Evolutionary conservation across 2,797 vertebrate genomes (phyloP).

Genomic region (Enteromius paludinosus): DNA sequence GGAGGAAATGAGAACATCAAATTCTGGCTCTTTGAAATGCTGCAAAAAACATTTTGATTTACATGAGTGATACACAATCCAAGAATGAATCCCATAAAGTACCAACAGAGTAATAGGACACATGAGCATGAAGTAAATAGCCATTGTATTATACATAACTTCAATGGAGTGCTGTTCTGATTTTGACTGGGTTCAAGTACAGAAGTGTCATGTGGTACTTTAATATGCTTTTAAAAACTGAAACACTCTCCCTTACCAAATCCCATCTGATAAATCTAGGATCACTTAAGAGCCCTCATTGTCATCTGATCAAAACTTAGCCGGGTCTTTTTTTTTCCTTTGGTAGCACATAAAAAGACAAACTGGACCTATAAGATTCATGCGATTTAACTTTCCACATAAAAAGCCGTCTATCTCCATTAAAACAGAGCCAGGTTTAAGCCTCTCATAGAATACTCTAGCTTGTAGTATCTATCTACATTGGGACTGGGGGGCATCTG

Average conservation of each 20-base stretch:
- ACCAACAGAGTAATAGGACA: slow-evolving; percentile 40
- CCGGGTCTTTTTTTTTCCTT: slow-evolving; percentile 51
- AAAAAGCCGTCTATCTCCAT: slow-evolving; percentile 79
- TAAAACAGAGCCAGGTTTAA: slow-evolving; percentile 75
- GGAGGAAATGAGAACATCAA: slow-evolving; percentile 60
- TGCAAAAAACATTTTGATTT: slow-evolving; percentile 36
- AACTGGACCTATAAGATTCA: slow-evolving; percentile 65
- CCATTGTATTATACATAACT: slow-evolving; percentile 47
- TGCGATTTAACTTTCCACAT: slow-evolving; percentile 80
- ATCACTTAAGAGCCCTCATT: slow-evolving; percentile 63
- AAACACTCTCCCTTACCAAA: slow-evolving; percentile 48
- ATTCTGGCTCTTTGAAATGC: slow-evolving; percentile 35
- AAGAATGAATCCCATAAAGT: slow-evolving; percentile 41
- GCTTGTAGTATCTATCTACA: slow-evolving; percentile 70
- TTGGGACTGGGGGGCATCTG: slow-evolving; percentile 83
- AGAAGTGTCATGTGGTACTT: slow-evolving; percentile 61
- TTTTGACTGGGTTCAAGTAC: slow-evolving; percentile 47
- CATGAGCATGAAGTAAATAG: slow-evolving; percentile 48
- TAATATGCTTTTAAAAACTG: slow-evolving; percentile 61
- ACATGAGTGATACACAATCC: slow-evolving; percentile 25
- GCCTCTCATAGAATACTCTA: slow-evolving; percentile 66
- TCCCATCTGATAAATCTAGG: slow-evolving; percentile 60
- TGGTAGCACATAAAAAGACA: slow-evolving; percentile 63
- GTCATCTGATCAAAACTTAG: slow-evolving; percentile 65
- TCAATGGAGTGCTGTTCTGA: slow-evolving; percentile 32